Base-by-base conservation (phyloP, 2,797 vertebrate species). In the Sebastiscus tertius region DNA sequence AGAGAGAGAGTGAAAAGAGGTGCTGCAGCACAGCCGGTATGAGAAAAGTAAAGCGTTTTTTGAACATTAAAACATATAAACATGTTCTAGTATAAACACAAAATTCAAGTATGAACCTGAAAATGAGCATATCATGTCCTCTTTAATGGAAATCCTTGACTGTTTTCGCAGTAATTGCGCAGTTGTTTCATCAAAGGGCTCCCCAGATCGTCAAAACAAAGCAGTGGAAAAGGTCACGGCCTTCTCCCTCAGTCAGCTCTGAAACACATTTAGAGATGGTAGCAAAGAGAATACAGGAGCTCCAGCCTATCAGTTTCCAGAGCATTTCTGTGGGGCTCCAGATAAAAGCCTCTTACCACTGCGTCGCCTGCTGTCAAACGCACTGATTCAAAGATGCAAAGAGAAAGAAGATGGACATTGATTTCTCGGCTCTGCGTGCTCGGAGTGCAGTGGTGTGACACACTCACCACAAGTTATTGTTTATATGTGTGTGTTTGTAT, bases 321-420 rank as follows among this genome's bases (percentile, higher is more conserved):
- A 58, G 60, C 34, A 34, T 61, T 68, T 59, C 68, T 83, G 29
- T 82, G 63, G 33, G 66, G 56, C 33, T 77, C 65, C 63, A 78
- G 64, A 81, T 81, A 77, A 85, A 88, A 82, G 77, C 67, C 55
- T 87, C 20, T 67, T 29, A 26, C 42, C 2, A 63, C 79, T 70
- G 80, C 56, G 79, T 39, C 16, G 9, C 60, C 72, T 60, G 77
- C 72, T 79, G 77, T 78, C 76, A 82, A 55, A 88, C 52, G 61
- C 78, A 71, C 59, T 13, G 71, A 77, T 59, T 60, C 68, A 77
- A 76, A 90, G 82, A 79, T 42, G 34, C 54, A 75, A 59, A 76
- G 49, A 86, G 62, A 74, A n/a, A 72, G 71, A 77, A 76, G 84
- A 84, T 68, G 80, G 87, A 80, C 80, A 87, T 78, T 76, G 84